A percentile compares a stretch with the other conserved stretches of the same genome.
phyloP scores from a whole-genome alignment of 2,888 invertebrate species.

The Yponomeuta evonymella region DNA sequence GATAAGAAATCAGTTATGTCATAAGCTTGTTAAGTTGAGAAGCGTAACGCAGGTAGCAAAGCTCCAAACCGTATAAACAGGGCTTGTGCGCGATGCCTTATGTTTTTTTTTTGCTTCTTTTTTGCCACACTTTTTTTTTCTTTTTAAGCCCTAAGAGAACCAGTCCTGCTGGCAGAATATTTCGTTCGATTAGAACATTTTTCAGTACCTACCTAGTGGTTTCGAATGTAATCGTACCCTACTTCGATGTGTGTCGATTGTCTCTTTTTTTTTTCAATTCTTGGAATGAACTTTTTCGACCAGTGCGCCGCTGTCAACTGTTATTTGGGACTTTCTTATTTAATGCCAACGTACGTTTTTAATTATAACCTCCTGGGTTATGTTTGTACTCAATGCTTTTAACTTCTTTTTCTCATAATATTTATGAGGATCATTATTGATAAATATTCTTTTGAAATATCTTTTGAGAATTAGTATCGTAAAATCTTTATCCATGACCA shows the following conservation, averaged over 20 bases:
- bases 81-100: conserved; percentile 3
- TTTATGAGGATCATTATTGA: not conserved
- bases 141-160: not conserved
- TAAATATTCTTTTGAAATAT: not conserved
- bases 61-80: conserved; percentile 32
- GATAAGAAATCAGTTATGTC: not conserved
- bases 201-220: not conserved
- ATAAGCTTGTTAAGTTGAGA: not conserved
- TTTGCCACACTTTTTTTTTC: conserved; percentile 17
- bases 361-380: not conserved
- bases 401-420: not conserved
- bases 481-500: not conserved
- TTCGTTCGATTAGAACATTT: not conserved
- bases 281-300: not conserved
- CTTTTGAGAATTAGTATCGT: not conserved
- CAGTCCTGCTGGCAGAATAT: conserved; percentile 7
- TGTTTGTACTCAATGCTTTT: not conserved
- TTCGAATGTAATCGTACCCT: not conserved
- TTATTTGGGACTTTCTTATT: not conserved
- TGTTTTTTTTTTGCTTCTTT: conserved; percentile 12
- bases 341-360: not conserved
- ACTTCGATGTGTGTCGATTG: not conserved
- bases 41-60: conserved; percentile 22
- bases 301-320: not conserved
- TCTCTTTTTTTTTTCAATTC: not conserved